Conservation (phyloP, 2,797 vertebrate genomes). For the Euphonia xanthogaster region DNA sequence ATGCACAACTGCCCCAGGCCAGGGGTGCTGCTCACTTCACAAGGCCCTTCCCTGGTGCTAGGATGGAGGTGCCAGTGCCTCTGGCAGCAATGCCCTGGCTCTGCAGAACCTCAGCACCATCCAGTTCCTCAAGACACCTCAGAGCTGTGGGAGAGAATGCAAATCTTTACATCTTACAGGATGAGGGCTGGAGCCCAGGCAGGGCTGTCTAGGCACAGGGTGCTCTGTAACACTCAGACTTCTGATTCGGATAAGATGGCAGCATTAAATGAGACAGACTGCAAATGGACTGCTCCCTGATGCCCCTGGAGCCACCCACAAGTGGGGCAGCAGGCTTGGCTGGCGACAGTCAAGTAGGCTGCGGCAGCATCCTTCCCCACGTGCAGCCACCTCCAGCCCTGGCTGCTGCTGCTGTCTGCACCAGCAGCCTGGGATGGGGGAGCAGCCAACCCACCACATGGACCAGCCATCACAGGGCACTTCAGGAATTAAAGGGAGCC, state of each 20-base stretch:
- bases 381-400: background rate
- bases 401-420: background rate
- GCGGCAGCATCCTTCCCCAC: background rate
- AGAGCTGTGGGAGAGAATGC: background rate
- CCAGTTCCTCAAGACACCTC: background rate
- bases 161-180: background rate
- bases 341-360: background rate
- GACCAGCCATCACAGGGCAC: background rate
- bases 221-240: fast-evolving
- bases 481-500: background rate
- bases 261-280: background rate
- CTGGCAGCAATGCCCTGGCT: background rate
- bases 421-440: background rate
- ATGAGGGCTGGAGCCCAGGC: background rate
- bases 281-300: background rate
- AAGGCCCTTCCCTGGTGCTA: background rate
- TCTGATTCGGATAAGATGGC: background rate
- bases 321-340: background rate
- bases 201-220: background rate
- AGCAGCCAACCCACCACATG: fast-evolving
- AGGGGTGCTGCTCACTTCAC: background rate
- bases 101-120: background rate
- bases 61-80: background rate
- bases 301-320: background rate
- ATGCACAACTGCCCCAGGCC: fast-evolving